These are phyloP conservation scores for Formica exsecta DNA, from an alignment of 1,140 invertebrate species.

Conservation along the genomic window DNA sequence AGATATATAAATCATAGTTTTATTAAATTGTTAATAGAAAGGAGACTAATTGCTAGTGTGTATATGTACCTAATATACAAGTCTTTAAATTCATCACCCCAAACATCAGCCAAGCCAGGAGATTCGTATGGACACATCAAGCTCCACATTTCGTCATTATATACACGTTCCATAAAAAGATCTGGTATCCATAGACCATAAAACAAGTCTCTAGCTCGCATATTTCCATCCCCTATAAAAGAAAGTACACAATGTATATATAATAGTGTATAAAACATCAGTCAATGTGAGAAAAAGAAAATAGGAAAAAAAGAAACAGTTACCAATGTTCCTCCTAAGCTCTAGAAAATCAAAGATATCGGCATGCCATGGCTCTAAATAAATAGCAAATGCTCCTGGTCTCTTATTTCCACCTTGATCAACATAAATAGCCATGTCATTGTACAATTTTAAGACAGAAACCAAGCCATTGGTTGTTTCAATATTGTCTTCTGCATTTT, in stretches of 20 bases:
- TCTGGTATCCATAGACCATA: constrained; percentile 99
- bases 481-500: constrained; percentile 97
- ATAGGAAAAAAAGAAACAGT: constrained; percentile 54
- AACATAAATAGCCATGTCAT: constrained; percentile 98
- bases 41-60: background rate
- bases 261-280: background rate
- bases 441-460: constrained; percentile 98
- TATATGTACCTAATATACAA: constrained; percentile 92
- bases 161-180: constrained; percentile 99
- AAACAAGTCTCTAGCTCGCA: constrained; percentile 97
- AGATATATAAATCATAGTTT: background rate
- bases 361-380: constrained; percentile 99
- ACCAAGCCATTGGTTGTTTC: constrained; percentile 98
- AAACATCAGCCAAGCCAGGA: constrained; percentile 96
- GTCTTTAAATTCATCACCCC: constrained; percentile 97
- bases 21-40: background rate
- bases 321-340: constrained; percentile 96
- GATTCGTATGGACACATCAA: constrained; percentile 98
- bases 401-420: constrained; percentile 99
- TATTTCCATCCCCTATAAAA: constrained; percentile 91
- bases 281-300: constrained; percentile 91
- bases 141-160: constrained; percentile 95
- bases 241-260: background rate
- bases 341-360: constrained; percentile 99
- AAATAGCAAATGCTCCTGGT: constrained; percentile 99